Percentiles rank a stretch among this genome's conserved stretches.
These are phyloP conservation scores for Platypus cylindrus DNA, from an alignment of 2,888 invertebrate species.

Conservation along the genomic window DNA sequence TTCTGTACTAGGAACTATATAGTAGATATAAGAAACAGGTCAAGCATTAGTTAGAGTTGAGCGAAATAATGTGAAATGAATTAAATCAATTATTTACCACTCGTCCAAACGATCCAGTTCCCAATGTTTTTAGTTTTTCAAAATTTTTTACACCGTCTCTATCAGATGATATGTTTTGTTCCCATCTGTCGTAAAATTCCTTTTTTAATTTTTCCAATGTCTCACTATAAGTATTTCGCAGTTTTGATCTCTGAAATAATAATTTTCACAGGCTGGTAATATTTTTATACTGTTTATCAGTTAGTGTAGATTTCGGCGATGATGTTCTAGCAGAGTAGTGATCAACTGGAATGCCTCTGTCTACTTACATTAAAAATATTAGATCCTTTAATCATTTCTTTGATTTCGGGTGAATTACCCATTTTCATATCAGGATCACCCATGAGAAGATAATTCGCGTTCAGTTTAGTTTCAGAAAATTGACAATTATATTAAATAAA, in stretches of 20 bases:
- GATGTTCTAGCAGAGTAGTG: too few species aligned
- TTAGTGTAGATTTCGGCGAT: too few species aligned
- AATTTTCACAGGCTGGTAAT: too few species aligned
- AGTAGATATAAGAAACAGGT: too few species aligned
- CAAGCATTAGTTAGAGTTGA: too few species aligned
- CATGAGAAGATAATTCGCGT: too few species aligned
- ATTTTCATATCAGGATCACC: too few species aligned
- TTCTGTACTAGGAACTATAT: constrained; percentile 44
- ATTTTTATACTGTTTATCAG: too few species aligned
- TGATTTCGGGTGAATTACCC: too few species aligned
- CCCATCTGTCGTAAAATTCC: constrained; percentile 44
- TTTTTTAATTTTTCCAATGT: constrained; percentile 41
- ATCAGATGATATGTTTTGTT: constrained; percentile 23
- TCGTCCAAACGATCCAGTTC: constrained; percentile 85
- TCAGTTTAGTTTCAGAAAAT: too few species aligned
- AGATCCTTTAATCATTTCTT: constrained; percentile 12
- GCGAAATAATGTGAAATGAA: not conserved
- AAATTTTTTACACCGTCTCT: constrained; percentile 42
- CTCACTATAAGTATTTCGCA: constrained; percentile 25
- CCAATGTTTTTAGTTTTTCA: constrained; percentile 62
- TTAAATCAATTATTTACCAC: constrained; percentile 42
- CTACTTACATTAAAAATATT: constrained; percentile 9
- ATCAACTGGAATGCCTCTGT: too few species aligned
- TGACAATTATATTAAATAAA: too few species aligned
- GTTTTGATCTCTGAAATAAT: constrained; percentile 21